Conservation (phyloP, 2,888 invertebrate genomes). For the Plagiodera versicolora region DNA sequence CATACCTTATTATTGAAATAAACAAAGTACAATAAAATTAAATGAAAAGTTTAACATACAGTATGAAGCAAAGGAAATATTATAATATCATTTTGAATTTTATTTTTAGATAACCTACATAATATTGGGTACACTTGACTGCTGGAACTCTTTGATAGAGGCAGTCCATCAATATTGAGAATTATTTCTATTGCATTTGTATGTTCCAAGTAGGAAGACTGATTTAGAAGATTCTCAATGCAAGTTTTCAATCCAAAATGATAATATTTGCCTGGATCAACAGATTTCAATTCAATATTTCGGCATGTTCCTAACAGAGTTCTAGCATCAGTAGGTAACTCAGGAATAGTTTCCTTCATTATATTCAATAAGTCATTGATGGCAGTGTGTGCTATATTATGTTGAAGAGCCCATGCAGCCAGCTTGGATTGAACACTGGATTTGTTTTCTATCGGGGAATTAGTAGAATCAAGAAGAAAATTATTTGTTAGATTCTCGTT, state of each 20-base stretch:
- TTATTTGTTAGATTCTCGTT: too few relatives aligned
- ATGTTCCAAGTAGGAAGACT: conserved; percentile 7
- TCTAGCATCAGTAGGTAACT: conserved; percentile 21
- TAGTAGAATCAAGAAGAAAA: too few relatives aligned
- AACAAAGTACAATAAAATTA: conserved; percentile 1
- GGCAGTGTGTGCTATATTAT: conserved; percentile 11
- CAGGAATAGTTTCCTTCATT: conserved; percentile 10
- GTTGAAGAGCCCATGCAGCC: conserved; percentile 6
- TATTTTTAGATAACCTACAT: conserved; percentile 11
- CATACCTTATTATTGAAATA: conserved; percentile 2
- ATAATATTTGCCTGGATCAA: conserved; percentile 18
- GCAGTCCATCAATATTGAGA: conserved; percentile 27
- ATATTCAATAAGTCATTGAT: conserved; percentile 9
- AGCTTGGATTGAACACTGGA: conserved; percentile 2
- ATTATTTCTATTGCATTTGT: conserved; percentile 15
- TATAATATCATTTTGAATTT: conserved; percentile 14
- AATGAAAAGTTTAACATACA: conserved; percentile 5
- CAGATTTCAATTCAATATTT: conserved; percentile 11
- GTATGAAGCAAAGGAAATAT: conserved; percentile 17
- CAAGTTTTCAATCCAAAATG: conserved; percentile 16
- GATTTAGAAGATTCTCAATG: conserved; percentile 1
- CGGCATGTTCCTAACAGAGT: conserved; percentile 21
- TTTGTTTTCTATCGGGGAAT: too few relatives aligned
- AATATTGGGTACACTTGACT: conserved; percentile 17
- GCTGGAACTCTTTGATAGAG: conserved; percentile 26